These are phyloP conservation scores for Capitulum mitella DNA, from an alignment of 2,888 invertebrate species.

Conservation along the genomic window DNA sequence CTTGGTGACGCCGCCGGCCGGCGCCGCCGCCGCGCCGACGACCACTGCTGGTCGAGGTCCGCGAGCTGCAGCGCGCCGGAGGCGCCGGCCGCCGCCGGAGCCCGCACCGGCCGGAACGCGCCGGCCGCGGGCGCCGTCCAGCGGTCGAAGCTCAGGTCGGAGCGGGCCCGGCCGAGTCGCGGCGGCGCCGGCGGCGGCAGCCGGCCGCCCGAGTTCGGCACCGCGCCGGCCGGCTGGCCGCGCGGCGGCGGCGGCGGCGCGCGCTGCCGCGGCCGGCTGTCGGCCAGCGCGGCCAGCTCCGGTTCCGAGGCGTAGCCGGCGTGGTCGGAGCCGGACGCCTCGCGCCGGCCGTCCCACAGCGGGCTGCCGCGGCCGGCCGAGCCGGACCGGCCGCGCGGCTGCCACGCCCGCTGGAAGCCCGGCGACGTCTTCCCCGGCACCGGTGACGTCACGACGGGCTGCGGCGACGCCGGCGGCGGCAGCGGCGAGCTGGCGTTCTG, in stretches of 20 bases:
- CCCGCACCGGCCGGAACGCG: background rate
- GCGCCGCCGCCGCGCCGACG: too few species aligned
- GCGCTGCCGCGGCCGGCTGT: background rate
- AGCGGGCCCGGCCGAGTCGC: background rate
- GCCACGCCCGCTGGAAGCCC: background rate
- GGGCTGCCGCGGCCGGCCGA: background rate
- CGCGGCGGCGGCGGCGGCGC: background rate
- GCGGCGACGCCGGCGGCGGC: slow-evolving; percentile 34
- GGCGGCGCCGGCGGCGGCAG: background rate
- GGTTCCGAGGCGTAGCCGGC: background rate
- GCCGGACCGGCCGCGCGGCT: background rate
- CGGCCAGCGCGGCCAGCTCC: background rate
- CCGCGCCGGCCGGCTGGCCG: background rate
- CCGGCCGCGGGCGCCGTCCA: background rate
- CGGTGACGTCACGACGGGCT: slow-evolving; percentile 37
- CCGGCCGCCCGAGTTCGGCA: background rate
- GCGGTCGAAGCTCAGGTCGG: background rate
- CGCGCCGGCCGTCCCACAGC: too few species aligned
- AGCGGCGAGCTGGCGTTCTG: slow-evolving; percentile 20
- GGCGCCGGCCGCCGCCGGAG: background rate
- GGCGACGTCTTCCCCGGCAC: background rate
- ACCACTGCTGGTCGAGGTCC: too few species aligned
- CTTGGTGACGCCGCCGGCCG: background rate
- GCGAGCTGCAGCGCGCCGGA: background rate
- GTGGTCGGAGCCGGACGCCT: background rate